Base-by-base conservation (phyloP, 1,140 invertebrate species). In the Zophobas morio region DNA sequence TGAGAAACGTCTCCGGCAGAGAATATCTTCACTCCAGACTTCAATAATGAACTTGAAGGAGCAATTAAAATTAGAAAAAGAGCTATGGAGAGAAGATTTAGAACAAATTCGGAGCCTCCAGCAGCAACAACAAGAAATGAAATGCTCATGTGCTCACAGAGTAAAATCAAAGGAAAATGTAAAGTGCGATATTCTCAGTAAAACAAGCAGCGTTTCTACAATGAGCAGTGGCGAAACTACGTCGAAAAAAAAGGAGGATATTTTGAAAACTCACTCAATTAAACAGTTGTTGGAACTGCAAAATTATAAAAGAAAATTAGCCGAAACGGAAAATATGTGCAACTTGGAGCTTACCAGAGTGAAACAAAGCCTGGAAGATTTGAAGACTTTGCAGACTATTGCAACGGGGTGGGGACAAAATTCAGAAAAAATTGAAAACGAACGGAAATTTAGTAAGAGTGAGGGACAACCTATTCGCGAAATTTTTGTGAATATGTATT, bases 271-370 rank as follows among this genome's bases (percentile, higher is more conserved):
- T 0, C 60, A 66, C n/a, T 66, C 60, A 1, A 66, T 66, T 0
- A 66, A 66, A 66, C 46, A 76, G 1, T 34, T 53, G n/a, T 87
- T 88, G 82, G 82, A 88, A 37, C 81, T 87, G 20, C 87, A 87
- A 81, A 87, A 87, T 75, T 90, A 87, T 77, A 87, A 86, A 78
- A 60, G 87, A 8, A 86, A 88, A 75, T 81, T 89, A 47, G 72
- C 89, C 36, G 88, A 90, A 85, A 86, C 89, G 2, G 88, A 90
- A 85, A 90, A 88, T 82, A 88, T 89, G 85, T 89, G 88, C 81
- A 89, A 89, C 78, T 84, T 89, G 75, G 89, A 90, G 82, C 80
- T 90, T 47, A 79, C 88, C 39, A 82, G 88, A 63, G 87, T 89
- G 5, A 88, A 88, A 79, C 88, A 89, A 80, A 89, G 85, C 73